A percentile compares a stretch with the other conserved stretches of the same genome.
phyloP scores from a whole-genome alignment of 2,888 invertebrate species.

The Spilosoma lubricipeda region DNA sequence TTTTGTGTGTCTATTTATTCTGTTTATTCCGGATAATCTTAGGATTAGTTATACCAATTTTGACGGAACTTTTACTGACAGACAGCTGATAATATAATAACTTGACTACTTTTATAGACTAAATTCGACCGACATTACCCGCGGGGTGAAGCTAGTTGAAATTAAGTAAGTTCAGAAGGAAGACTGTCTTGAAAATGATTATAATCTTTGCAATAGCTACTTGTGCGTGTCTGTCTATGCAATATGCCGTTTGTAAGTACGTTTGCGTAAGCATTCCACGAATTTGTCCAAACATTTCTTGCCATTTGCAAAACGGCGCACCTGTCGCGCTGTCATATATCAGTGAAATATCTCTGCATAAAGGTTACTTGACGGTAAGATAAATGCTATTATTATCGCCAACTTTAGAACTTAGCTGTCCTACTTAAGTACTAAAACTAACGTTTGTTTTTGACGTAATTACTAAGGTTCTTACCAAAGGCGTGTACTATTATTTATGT shows the following conservation, averaged over 20 bases:
- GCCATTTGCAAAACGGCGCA: conserved; percentile 32
- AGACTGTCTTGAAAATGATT: neutral
- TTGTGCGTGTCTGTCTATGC: neutral
- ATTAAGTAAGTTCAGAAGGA: neutral
- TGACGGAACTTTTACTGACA: too few species aligned
- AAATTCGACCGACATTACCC: too few species aligned
- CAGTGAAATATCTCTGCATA: neutral
- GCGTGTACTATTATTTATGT: neutral
- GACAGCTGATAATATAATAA: too few species aligned
- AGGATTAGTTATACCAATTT: too few species aligned
- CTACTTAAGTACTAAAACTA: neutral
- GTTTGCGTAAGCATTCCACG: conserved; percentile 6
- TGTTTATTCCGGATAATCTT: too few species aligned
- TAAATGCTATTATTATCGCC: conserved; percentile 21
- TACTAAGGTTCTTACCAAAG: neutral
- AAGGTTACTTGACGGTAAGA: conserved; percentile 10
- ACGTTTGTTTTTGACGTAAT: neutral
- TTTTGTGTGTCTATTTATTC: too few species aligned
- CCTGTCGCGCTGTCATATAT: conserved; percentile 36
- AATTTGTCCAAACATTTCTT: conserved; percentile 19
- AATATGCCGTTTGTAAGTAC: neutral
- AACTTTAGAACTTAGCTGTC: conserved; percentile 9
- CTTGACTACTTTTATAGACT: too few species aligned
- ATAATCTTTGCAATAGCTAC: neutral
- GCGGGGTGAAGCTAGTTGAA: too few species aligned